phyloP scores from a whole-genome alignment of 37 sponge, comb jelly and placozoan genomes.

The Amphimedon queenslandica region DNA sequence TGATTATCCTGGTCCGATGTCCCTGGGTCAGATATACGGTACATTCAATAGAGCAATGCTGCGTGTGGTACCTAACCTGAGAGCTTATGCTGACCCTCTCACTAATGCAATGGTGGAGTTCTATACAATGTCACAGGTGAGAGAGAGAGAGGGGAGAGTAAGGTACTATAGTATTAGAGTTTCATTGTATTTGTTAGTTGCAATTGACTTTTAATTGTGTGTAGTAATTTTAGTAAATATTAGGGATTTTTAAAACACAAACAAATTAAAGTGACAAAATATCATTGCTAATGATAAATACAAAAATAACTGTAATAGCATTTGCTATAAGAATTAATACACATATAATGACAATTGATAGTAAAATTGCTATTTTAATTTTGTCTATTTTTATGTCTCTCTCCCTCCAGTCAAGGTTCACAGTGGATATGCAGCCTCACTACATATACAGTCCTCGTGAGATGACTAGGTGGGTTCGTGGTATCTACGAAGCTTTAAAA shows the following conservation, averaged over 20 bases:
- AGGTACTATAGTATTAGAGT: not conserved
- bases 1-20: constrained; percentile 92
- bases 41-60: constrained; percentile 98
- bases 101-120: constrained; percentile 98
- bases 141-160: not conserved
- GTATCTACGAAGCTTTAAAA: constrained; percentile 89
- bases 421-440: constrained; percentile 99
- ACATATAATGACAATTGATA: too few species aligned
- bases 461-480: constrained; percentile 98
- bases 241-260: too few species aligned
- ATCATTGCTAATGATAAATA: too few species aligned
- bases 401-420: constrained; percentile 76
- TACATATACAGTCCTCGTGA: constrained; percentile 98
- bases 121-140: constrained; percentile 88
- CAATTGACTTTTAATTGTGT: too few species aligned
- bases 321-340: not conserved
- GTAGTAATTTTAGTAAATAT: not conserved
- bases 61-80: constrained; percentile 82
- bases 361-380: not conserved
- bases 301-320: not conserved
- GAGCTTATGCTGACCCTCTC: constrained; percentile 88
- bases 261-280: too few species aligned
- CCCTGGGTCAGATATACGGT: constrained; percentile 96
- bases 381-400: not conserved
- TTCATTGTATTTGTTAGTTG: too few species aligned